Evolutionary conservation across 2,113 vertebrate genomes (phyloP), one percentile per base, ranked within the genome.

Genomic region (Tricholaema leucomelas): DNA sequence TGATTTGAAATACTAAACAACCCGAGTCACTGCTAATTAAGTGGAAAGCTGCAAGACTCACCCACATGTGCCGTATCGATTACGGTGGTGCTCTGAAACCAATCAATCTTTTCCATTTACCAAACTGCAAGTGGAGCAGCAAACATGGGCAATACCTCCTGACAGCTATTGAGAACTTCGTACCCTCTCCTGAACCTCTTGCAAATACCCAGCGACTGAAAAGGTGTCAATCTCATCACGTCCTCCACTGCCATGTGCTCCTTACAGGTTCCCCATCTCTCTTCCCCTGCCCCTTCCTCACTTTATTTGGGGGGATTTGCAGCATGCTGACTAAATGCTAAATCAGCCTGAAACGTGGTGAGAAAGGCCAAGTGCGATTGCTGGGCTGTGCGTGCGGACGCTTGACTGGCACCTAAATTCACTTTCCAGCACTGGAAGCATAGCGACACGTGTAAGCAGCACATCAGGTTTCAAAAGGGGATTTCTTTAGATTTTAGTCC

Each of bases 1-100:
- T 87, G 40, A 85, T 94, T 55, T 81, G 64, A 90, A 92, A 87
- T 76, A 60, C 85, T 87, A 84, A 94, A 91, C 28, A 87, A 64
- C 33, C 6, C 17, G 2, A 84, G 74, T 74, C 95, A 90, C 7
- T 8, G 71, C 85, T 93, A 94, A 95, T 93, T 93, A 95, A 91
- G 56, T 74, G 92, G 81, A 74, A 93, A 88, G 74, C 92, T 44
- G 28, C 69, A 88, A 79, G 72, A 67, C 73, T 87, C 69, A 77
- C 88, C 69, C 30, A 42, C 95, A 92, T 20, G 4, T 20, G 30
- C 85, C 3, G 1, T 36, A 75, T 33, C 13, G 87, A 94, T 83
- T 69, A 35, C 23, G 10, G 61, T 1, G 0, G 0, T 66, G 88
- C 50, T 69, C 81, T 44, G 18, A 38, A 93, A 91, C 63, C 30